Percentiles rank a stretch among this genome's conserved stretches.
Conservation (phyloP, 1,140 invertebrate genomes). For the Rhopalosiphum padi region DNA sequence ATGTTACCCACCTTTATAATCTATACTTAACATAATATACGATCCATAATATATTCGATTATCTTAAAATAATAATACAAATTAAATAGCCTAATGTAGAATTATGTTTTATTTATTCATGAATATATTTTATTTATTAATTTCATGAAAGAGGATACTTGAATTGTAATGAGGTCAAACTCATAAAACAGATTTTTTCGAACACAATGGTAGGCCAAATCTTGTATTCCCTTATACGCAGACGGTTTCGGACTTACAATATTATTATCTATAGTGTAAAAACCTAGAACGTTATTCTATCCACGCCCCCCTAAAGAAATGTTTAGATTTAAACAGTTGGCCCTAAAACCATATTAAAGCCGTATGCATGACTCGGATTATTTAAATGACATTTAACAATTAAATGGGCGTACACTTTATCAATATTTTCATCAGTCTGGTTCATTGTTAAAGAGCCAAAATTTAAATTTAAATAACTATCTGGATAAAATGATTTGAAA, state of each 20-base stretch:
- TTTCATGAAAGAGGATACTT: not conserved
- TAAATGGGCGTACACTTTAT: constrained; percentile 20
- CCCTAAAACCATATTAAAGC: not conserved
- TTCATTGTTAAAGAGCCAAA: not conserved
- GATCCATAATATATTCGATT: not conserved
- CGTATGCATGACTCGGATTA: not conserved
- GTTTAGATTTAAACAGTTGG: constrained; percentile 27
- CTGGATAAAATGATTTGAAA: not conserved
- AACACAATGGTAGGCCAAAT: not conserved
- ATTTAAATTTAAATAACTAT: not conserved
- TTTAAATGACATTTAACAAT: constrained; percentile 13
- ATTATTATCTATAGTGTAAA: not conserved
- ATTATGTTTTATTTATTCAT: not conserved
- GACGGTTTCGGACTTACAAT: not conserved
- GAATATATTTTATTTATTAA: not conserved
- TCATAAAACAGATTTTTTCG: not conserved
- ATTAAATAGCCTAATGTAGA: not conserved
- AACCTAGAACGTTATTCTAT: not conserved
- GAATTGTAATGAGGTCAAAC: not conserved
- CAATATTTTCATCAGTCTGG: not conserved
- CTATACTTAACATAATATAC: not conserved
- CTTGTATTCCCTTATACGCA: not conserved
- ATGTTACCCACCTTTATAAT: not conserved
- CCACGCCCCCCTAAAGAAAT: not conserved
- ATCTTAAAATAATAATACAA: not conserved